phyloP scores from a whole-genome alignment of 2,888 invertebrate species.

The Ectemnius continuus region DNA sequence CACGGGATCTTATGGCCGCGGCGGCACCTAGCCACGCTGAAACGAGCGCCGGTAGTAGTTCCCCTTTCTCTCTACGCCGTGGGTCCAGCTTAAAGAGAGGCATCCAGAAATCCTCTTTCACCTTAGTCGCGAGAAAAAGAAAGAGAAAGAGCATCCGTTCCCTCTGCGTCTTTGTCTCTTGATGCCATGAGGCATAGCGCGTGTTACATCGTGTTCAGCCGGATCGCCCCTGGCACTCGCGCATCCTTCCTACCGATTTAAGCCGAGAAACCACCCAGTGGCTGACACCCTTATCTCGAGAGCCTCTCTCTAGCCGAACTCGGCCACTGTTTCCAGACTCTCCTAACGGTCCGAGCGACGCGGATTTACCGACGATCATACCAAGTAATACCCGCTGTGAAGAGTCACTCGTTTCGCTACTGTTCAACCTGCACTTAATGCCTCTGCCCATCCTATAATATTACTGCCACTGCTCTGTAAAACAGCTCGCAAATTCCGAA shows the following conservation, averaged over 20 bases:
- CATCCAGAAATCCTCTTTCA: constrained; percentile 44
- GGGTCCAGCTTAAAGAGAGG: constrained; percentile 26
- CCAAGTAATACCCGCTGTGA: constrained; percentile 49
- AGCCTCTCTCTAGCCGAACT: background rate
- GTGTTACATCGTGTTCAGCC: constrained; percentile 10
- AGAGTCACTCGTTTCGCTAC: constrained; percentile 2
- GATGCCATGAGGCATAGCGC: background rate
- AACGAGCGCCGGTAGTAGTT: constrained; percentile 31
- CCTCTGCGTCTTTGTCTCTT: background rate
- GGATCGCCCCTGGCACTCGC: constrained; percentile 21
- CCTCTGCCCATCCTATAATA: background rate
- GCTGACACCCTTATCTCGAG: constrained; percentile 35
- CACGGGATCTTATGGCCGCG: constrained; percentile 50
- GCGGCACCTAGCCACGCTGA: constrained; percentile 48
- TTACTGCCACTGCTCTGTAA: background rate
- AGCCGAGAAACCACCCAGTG: constrained; percentile 54
- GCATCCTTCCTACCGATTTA: constrained; percentile 42
- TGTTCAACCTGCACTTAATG: too few species aligned
- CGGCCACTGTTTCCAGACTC: constrained; percentile 26
- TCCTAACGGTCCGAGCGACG: constrained; percentile 44
- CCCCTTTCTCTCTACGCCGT: background rate
- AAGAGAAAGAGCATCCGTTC: background rate
- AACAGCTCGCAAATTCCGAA: background rate
- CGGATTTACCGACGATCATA: constrained; percentile 43
- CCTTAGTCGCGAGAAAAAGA: background rate